Evolutionary conservation across 2,797 vertebrate species (phyloP), one percentile per base, ranked within the genome.

Genomic region (Esox masquinongy): DNA sequence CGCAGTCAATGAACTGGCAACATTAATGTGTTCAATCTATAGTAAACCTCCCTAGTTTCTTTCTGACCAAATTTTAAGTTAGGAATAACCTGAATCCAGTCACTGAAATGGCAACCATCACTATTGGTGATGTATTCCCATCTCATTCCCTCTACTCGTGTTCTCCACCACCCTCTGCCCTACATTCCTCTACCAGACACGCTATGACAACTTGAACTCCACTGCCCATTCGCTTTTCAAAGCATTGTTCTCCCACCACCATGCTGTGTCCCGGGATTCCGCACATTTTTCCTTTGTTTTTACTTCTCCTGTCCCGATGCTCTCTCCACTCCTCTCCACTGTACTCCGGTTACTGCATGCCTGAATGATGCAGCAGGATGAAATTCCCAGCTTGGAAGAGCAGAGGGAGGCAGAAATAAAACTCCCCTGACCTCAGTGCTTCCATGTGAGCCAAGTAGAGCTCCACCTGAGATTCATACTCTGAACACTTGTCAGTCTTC

Each of bases 281-380:
- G 66, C 50, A 81, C 77, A 88, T 76, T 74, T 83, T 75, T 86
- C 73, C 77, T 72, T 82, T 81, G 76, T 86, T 68, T 84, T 84
- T 66, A 64, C 43, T 0, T 64, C 47, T 79, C 63, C 77, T 29
- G 24, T 71, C 51, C 75, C 29, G 15, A 53, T 43, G 74, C 73
- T 76, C 56, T 78, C 79, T 82, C 72, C 22, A 83, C 79, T 82
- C 75, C 56, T 78, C 79, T 82, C 72, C 22, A 83, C 79, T 82
- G 83, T 51, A 78, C 84, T 86, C 72, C 22, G 83, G 82, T 82
- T 79, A 16, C 49, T 75, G 79, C 83, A 70, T 80, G 88, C 79
- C 86, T 87, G 71, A 82, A 88, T 87, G 88, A 8, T 77, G 61
- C 77, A 74, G 82, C 66, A 78, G 74, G 56, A 26, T 61, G 56